Evolutionary conservation across 2,113 vertebrate genomes (phyloP).

Genomic region (Arenaria interpres): DNA sequence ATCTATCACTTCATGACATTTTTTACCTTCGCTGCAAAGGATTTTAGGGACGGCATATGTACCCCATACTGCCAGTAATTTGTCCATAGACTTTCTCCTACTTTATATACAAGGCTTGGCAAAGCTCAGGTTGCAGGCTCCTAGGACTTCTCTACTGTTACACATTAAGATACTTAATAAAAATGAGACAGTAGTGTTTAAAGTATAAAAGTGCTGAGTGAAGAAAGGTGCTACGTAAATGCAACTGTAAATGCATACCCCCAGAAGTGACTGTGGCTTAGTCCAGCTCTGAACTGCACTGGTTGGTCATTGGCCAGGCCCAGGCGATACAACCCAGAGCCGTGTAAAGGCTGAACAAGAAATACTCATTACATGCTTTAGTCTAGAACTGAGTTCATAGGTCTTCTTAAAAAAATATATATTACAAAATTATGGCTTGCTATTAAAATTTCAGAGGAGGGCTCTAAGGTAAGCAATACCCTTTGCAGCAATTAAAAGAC

Average conservation of each 20-base stretch:
- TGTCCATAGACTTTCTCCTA: background rate
- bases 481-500: background rate
- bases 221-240: background rate
- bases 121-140: background rate
- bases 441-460: background rate
- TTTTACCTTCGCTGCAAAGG: background rate
- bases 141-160: background rate
- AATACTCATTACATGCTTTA: background rate
- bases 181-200: background rate
- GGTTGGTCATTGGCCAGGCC: accelerated
- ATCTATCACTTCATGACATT: background rate
- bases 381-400: background rate
- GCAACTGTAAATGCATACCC: background rate
- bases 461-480: background rate
- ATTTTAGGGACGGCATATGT: background rate
- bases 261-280: accelerated
- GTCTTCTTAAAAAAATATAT: background rate
- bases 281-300: background rate
- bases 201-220: background rate
- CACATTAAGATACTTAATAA: background rate
- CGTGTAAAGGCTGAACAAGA: background rate
- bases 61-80: background rate
- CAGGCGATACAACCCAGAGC: background rate
- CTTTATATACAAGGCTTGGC: background rate
- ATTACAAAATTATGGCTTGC: background rate